Evolutionary conservation across 35 echinoderm and acorn worm genomes (phyloP).

Genomic region (Apostichopus californicus): DNA sequence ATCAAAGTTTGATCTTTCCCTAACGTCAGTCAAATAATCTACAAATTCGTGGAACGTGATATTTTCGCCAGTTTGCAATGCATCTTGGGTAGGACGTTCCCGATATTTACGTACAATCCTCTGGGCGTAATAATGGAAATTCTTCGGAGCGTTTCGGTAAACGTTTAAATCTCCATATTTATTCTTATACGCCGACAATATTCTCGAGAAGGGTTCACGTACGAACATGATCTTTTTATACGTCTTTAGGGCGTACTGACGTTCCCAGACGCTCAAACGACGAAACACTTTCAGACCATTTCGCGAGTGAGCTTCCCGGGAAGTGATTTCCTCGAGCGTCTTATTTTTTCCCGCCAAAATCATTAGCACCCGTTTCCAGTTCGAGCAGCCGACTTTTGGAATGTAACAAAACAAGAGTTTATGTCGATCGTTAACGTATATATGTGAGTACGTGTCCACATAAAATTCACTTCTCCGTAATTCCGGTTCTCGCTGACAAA

Average conservation of each 20-base stretch:
- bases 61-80: slow-evolving; percentile 62
- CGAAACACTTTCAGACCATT: slow-evolving; percentile 57
- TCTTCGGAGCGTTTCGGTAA: slow-evolving; percentile 33
- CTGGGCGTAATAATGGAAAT: slow-evolving; percentile 53
- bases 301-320: slow-evolving; percentile 58
- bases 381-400: slow-evolving; percentile 80
- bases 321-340: slow-evolving; percentile 50
- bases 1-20: slow-evolving; percentile 59
- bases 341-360: slow-evolving; percentile 62
- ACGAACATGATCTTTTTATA: slow-evolving; percentile 86
- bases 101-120: slow-evolving; percentile 72
- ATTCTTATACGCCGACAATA: slow-evolving; percentile 79
- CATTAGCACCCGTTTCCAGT: slow-evolving; percentile 84
- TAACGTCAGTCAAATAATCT: slow-evolving; percentile 62
- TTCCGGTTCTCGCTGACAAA: slow-evolving; percentile 11
- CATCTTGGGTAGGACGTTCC: slow-evolving; percentile 33
- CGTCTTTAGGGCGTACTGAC: slow-evolving; percentile 42
- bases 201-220: slow-evolving; percentile 67
- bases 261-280: slow-evolving; percentile 16
- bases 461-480: slow-evolving; percentile 15
- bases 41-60: slow-evolving; percentile 78
- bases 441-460: slow-evolving; percentile 56
- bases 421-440: slow-evolving; percentile 51
- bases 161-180: slow-evolving; percentile 64
- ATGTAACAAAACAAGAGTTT: slow-evolving; percentile 70